These are phyloP conservation scores for Lasioglossum calceatum DNA, from an alignment of 2,888 invertebrate genomes.

Conservation along the genomic window DNA sequence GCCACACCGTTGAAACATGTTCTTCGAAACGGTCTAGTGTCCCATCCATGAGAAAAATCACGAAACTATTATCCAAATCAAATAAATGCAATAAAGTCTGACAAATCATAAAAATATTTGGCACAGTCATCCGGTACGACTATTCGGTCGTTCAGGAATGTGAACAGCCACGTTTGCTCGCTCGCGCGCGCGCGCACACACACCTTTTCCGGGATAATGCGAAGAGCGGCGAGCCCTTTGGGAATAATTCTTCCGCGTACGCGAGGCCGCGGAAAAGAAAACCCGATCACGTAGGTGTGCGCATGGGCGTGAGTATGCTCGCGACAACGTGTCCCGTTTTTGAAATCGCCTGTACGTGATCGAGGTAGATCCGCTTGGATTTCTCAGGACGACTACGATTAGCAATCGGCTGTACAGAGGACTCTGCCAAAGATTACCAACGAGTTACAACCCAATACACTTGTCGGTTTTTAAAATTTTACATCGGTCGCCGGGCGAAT, in stretches of 20 bases:
- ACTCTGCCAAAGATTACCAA: constrained; percentile 61
- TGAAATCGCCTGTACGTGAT: constrained; percentile 79
- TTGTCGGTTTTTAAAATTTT: constrained; percentile 46
- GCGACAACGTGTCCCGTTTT: constrained; percentile 78
- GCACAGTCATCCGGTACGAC: not conserved
- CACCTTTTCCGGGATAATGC: constrained; percentile 50
- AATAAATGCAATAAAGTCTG: not conserved
- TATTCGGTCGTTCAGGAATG: not conserved
- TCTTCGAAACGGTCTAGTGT: not conserved
- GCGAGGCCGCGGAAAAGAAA: constrained; percentile 68
- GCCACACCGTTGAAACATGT: not conserved
- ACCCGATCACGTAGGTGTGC: constrained; percentile 77
- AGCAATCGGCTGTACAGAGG: constrained; percentile 46
- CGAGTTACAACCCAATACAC: constrained; percentile 51
- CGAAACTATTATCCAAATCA: not conserved
- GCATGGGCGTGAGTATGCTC: constrained; percentile 64
- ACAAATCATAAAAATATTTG: not conserved
- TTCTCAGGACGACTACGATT: constrained; percentile 54
- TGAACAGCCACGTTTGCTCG: not conserved
- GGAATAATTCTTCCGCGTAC: constrained; percentile 61
- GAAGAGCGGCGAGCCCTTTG: constrained; percentile 52
- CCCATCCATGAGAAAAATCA: not conserved
- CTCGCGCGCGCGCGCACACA: constrained; percentile 24
- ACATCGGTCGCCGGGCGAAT: constrained; percentile 40
- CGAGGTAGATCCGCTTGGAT: constrained; percentile 67